Percentiles rank a stretch among this genome's conserved stretches.
Conservation (phyloP, 2,888 invertebrate genomes). For the Drosophila pullipes region DNA sequence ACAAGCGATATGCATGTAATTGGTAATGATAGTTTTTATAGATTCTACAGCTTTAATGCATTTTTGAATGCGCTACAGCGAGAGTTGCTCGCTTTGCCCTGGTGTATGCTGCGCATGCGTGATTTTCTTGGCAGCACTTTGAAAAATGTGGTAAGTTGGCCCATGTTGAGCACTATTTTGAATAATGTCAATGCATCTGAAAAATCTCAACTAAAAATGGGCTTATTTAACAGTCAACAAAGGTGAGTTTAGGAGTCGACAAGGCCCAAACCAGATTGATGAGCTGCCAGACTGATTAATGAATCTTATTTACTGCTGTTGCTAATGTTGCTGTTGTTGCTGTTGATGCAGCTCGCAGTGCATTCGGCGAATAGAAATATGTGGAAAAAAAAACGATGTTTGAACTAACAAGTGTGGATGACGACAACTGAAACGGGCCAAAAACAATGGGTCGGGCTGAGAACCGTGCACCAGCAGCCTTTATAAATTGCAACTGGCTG, state of each 20-base stretch:
- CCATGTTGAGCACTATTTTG: neutral
- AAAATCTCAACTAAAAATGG: neutral
- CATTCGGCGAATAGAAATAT: slow-evolving; percentile 36
- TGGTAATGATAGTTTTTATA: slow-evolving; percentile 31
- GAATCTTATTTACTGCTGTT: slow-evolving; percentile 11
- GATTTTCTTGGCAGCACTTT: neutral
- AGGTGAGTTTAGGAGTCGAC: neutral
- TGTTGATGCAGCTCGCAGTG: slow-evolving; percentile 21
- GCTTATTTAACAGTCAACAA: neutral
- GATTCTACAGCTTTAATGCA: neutral
- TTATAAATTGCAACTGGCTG: slow-evolving; percentile 56
- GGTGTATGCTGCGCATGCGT: slow-evolving; percentile 11
- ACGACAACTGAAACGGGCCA: slow-evolving; percentile 28
- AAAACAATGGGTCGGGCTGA: slow-evolving; percentile 54
- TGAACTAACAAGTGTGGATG: slow-evolving; percentile 21
- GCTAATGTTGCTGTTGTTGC: slow-evolving; percentile 1
- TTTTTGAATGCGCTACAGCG: slow-evolving; percentile 32
- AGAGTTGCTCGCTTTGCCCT: neutral
- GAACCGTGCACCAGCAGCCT: slow-evolving; percentile 28
- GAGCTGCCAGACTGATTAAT: slow-evolving; percentile 21
- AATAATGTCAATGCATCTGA: neutral
- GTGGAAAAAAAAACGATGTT: neutral
- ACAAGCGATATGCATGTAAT: slow-evolving; percentile 42
- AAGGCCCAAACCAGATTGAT: slow-evolving; percentile 5
- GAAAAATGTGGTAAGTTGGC: neutral